phyloP scores from a whole-genome alignment of 1,140 invertebrate genomes.

The Thaumetopoea pityocampa region DNA sequence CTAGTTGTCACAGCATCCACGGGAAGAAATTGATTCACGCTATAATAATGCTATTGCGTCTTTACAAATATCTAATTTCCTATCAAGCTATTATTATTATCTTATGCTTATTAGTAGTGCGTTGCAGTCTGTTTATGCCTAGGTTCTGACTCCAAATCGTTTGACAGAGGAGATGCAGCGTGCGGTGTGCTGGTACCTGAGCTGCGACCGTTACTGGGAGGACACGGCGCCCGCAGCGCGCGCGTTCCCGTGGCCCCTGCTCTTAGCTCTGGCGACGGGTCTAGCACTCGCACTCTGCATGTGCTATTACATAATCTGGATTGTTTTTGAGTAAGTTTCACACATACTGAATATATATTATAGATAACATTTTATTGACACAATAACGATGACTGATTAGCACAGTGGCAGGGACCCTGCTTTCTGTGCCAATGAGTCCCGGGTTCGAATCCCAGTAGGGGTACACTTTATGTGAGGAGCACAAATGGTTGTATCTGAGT shows the following conservation, averaged over 20 bases:
- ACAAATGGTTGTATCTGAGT: too few species aligned
- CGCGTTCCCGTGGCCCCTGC: slow-evolving; percentile 87
- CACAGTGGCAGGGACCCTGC: too few species aligned
- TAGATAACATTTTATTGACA: slow-evolving; percentile 1
- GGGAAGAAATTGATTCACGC: too few species aligned
- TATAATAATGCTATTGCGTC: too few species aligned
- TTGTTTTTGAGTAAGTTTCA: slow-evolving; percentile 88
- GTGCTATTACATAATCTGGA: slow-evolving; percentile 94
- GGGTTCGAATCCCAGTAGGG: too few species aligned
- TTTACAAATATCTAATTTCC: too few species aligned
- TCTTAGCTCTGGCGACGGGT: slow-evolving; percentile 85
- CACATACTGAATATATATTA: not conserved
- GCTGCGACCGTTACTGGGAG: slow-evolving; percentile 94
- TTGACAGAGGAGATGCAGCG: slow-evolving; percentile 87
- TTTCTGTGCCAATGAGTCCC: too few species aligned
- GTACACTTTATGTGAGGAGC: too few species aligned
- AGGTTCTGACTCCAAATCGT: not conserved
- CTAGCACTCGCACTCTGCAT: slow-evolving; percentile 88
- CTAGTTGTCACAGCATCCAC: too few species aligned
- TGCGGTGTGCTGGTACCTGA: slow-evolving; percentile 93
- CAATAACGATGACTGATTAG: too few species aligned
- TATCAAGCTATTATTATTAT: not conserved
- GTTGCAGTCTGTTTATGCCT: too few species aligned
- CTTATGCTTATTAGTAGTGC: too few species aligned
- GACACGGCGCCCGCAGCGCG: slow-evolving; percentile 84